Conservation (phyloP, 2,113 vertebrate species). For the Syngnathus floridae region DNA sequence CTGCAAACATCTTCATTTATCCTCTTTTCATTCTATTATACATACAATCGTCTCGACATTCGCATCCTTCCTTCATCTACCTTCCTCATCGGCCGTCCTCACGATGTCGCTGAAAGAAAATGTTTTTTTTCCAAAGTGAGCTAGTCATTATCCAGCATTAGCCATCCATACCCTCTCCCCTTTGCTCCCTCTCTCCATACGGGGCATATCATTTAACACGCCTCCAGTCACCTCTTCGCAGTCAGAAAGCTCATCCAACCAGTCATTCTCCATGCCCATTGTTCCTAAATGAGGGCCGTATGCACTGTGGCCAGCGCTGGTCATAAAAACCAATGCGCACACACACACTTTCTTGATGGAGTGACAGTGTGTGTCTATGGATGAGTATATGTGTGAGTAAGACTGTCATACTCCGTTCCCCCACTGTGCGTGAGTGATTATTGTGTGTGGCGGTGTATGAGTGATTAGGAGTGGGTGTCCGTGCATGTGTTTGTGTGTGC, state of each 20-base stretch:
- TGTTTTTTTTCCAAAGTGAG: constrained; percentile 28
- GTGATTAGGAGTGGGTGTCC: constrained; percentile 40
- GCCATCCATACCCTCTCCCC: constrained; percentile 20
- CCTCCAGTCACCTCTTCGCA: constrained; percentile 63
- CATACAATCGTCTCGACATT: constrained; percentile 10
- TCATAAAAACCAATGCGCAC: constrained; percentile 46
- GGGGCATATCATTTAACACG: constrained; percentile 66
- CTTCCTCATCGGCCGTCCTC: constrained; percentile 5
- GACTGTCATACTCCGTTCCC: constrained; percentile 26
- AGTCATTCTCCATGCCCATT: constrained; percentile 63
- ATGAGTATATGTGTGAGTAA: constrained; percentile 19
- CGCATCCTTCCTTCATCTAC: neutral
- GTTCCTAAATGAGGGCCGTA: constrained; percentile 69
- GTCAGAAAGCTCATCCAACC: constrained; percentile 58
- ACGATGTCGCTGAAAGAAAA: constrained; percentile 2
- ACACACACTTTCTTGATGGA: constrained; percentile 18
- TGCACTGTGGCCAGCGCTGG: constrained; percentile 61
- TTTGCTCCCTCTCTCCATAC: constrained; percentile 50
- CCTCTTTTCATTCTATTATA: neutral
- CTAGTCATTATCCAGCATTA: constrained; percentile 27
- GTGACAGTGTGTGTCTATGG: constrained; percentile 30
- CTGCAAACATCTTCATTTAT: neutral
- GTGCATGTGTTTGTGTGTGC: constrained; percentile 30
- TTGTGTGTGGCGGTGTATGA: constrained; percentile 50
- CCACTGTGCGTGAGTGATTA: constrained; percentile 45